phyloP scores from a whole-genome alignment of 2,888 invertebrate species.

The Colostygia pectinataria region DNA sequence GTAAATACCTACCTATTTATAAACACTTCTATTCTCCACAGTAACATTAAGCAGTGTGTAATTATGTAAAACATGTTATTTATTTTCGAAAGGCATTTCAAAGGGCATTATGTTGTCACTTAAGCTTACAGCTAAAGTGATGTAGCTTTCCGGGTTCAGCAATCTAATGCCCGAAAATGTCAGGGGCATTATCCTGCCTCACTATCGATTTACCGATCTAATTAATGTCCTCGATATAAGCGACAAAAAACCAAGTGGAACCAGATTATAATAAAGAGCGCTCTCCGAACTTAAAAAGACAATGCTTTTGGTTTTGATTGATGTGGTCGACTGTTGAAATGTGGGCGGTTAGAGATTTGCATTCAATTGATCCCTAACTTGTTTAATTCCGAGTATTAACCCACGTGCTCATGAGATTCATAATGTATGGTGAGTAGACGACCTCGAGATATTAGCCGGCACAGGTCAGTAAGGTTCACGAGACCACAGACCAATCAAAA shows the following conservation, averaged over 20 bases:
- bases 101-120: not conserved
- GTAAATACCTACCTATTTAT: no score
- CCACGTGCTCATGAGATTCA: constrained; percentile 52
- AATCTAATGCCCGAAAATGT: constrained; percentile 66
- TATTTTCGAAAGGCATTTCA: no score
- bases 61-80: no score
- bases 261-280: constrained; percentile 29
- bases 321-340: constrained; percentile 57
- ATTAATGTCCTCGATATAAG: constrained; percentile 61
- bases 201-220: constrained; percentile 64
- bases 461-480: constrained; percentile 1
- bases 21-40: no score
- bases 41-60: no score
- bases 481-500: constrained; percentile 11
- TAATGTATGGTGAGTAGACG: constrained; percentile 14
- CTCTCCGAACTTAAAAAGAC: constrained; percentile 44
- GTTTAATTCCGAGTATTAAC: constrained; percentile 58
- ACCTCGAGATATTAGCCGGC: not conserved
- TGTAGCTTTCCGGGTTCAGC: constrained; percentile 73
- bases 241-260: constrained; percentile 63
- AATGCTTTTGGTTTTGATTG: constrained; percentile 63
- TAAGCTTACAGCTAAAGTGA: not conserved
- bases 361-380: constrained; percentile 71
- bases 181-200: constrained; percentile 58
- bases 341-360: constrained; percentile 72